phyloP scores from a whole-genome alignment of 2,888 invertebrate species.

The Ophion ellenae region DNA sequence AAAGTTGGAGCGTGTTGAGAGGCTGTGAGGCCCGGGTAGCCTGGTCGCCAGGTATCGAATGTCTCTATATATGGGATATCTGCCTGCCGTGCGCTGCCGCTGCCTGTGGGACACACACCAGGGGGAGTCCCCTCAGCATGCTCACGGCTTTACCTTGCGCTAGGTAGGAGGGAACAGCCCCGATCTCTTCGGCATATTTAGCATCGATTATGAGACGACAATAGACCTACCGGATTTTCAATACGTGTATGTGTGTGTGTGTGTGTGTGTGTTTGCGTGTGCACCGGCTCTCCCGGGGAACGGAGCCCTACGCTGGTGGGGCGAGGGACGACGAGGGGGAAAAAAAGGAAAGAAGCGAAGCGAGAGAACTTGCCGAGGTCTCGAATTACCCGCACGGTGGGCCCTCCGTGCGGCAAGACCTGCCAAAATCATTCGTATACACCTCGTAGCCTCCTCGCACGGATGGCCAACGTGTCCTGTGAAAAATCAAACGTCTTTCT shows the following conservation, averaged over 20 bases:
- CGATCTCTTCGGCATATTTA: constrained; percentile 75
- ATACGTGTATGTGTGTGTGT: constrained; percentile 52
- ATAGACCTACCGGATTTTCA: constrained; percentile 77
- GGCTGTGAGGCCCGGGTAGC: constrained; percentile 36
- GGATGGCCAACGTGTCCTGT: constrained; percentile 6
- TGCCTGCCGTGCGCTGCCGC: constrained; percentile 24
- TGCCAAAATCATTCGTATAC: constrained; percentile 72
- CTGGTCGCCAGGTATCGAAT: constrained; percentile 72
- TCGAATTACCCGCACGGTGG: constrained; percentile 73
- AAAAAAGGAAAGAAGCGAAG: constrained; percentile 36
- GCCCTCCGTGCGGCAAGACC: constrained; percentile 65
- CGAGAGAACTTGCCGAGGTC: constrained; percentile 60
- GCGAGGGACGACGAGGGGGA: constrained; percentile 25
- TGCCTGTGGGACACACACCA: constrained; percentile 15
- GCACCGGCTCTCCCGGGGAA: constrained; percentile 33
- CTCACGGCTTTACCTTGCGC: constrained; percentile 23
- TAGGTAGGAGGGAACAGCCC: constrained; percentile 10
- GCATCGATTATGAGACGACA: constrained; percentile 80
- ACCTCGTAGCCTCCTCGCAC: constrained; percentile 53
- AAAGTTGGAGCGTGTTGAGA: constrained; percentile 56
- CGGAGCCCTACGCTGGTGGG: constrained; percentile 10
- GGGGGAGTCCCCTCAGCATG: constrained; percentile 21
- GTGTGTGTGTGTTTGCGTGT: constrained; percentile 61
- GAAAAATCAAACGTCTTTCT: constrained; percentile 27
- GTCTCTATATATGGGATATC: constrained; percentile 69